Conservation (phyloP, 2,797 vertebrate genomes). For the Oceanodroma leucorhoa region DNA sequence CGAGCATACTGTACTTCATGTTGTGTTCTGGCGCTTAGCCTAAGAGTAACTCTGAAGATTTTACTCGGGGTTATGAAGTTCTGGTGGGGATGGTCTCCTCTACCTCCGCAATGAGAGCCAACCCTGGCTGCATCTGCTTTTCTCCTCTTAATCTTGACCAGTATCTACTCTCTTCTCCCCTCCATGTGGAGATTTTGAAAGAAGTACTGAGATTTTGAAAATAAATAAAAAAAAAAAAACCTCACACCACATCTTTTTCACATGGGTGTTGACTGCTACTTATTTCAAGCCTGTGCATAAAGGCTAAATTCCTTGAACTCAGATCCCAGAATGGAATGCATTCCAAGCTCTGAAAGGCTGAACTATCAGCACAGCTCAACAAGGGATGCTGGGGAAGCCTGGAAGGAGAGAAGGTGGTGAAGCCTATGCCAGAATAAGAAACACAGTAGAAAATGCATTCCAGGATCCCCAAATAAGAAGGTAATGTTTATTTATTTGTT, state of each 20-base stretch:
- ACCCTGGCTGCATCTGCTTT: not conserved
- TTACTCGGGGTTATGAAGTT: not conserved
- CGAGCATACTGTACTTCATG: fast-evolving
- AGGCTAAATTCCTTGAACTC: not conserved
- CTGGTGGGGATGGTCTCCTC: not conserved
- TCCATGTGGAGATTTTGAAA: not conserved
- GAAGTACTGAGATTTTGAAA: not conserved
- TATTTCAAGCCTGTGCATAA: not conserved
- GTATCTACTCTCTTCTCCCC: not conserved
- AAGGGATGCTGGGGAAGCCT: not conserved
- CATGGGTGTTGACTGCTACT: not conserved
- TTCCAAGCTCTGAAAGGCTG: not conserved
- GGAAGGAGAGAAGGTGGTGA: not conserved
- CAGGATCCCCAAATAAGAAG: not conserved
- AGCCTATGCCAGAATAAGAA: not conserved
- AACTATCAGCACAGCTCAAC: not conserved
- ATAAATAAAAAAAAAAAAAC: no score
- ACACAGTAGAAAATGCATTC: not conserved
- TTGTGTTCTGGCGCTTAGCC: not conserved
- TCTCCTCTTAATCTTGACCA: not conserved
- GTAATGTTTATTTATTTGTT: not conserved
- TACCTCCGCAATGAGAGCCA: fast-evolving
- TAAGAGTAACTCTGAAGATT: not conserved
- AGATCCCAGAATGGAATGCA: not conserved
- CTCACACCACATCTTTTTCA: not conserved